These are phyloP conservation scores for Bathybates hornii DNA, from an alignment of 2,113 vertebrate species.

Conservation along the genomic window DNA sequence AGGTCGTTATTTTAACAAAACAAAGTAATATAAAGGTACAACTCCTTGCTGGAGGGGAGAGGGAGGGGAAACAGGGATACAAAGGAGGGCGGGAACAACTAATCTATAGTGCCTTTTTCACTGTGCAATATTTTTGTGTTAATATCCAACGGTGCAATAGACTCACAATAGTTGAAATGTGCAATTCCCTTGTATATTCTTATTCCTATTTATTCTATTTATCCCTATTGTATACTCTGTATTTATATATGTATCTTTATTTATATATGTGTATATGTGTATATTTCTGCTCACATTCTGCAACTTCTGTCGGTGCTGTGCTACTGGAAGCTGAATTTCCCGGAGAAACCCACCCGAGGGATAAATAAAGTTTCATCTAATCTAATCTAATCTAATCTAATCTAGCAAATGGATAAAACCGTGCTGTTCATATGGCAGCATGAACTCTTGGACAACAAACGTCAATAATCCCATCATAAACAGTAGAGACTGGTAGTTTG, in stretches of 20 bases:
- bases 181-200: background rate
- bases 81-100: background rate
- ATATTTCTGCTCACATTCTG: background rate
- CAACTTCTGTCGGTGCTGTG: background rate
- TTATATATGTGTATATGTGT: background rate
- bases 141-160: background rate
- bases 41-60: background rate
- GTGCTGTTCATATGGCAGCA: background rate
- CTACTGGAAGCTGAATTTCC: background rate
- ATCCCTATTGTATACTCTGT: background rate
- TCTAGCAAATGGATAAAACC: background rate
- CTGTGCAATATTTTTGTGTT: background rate
- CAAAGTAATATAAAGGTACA: background rate
- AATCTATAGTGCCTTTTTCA: background rate
- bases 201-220: background rate
- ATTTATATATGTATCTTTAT: background rate
- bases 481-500: background rate
- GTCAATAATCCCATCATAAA: background rate
- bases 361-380: background rate
- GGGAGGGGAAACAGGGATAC: background rate
- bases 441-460: background rate
- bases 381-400: background rate
- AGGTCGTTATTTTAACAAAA: background rate
- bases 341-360: background rate
- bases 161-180: background rate